Conservation (phyloP, 2,888 invertebrate species). For the Zygothrica quintamaculata region DNA sequence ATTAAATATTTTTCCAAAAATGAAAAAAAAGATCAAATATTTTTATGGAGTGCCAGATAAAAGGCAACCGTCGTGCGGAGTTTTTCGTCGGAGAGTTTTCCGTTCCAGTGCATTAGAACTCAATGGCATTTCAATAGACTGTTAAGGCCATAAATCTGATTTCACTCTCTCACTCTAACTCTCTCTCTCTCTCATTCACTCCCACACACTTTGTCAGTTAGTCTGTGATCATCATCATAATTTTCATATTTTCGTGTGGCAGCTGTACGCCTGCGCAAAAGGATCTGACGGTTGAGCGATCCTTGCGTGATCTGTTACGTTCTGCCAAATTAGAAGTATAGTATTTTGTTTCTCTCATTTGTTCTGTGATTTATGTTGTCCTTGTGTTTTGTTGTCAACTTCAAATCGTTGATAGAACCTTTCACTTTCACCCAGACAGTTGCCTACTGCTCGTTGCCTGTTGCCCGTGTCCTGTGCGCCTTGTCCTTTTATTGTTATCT, state of each 20-base stretch:
- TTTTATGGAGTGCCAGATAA: conserved; percentile 50
- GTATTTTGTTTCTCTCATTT: conserved; percentile 26
- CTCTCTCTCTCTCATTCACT: conserved; percentile 13
- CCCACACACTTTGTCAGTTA: not conserved
- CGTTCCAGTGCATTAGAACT: conserved; percentile 73
- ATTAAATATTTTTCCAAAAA: conserved; percentile 63
- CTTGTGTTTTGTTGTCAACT: conserved; percentile 33
- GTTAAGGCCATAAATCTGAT: conserved; percentile 73
- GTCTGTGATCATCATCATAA: conserved; percentile 57
- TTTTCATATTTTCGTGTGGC: conserved; percentile 80
- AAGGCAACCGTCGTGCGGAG: conserved; percentile 23
- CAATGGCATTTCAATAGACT: conserved; percentile 64
- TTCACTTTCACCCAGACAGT: too few species aligned
- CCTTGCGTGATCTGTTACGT: conserved; percentile 54
- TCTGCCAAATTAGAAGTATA: conserved; percentile 73
- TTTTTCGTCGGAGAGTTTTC: conserved; percentile 25
- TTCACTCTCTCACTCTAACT: too few species aligned
- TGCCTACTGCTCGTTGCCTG: not conserved
- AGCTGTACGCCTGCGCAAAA: conserved; percentile 71
- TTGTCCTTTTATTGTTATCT: conserved; percentile 16
- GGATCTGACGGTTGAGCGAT: conserved; percentile 62
- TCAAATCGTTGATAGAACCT: conserved; percentile 30
- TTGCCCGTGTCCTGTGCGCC: conserved; percentile 34
- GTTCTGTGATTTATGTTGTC: conserved; percentile 61
- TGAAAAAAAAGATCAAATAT: conserved; percentile 48